phyloP scores from a whole-genome alignment of 1,140 invertebrate species.

The Plodia interpunctella region DNA sequence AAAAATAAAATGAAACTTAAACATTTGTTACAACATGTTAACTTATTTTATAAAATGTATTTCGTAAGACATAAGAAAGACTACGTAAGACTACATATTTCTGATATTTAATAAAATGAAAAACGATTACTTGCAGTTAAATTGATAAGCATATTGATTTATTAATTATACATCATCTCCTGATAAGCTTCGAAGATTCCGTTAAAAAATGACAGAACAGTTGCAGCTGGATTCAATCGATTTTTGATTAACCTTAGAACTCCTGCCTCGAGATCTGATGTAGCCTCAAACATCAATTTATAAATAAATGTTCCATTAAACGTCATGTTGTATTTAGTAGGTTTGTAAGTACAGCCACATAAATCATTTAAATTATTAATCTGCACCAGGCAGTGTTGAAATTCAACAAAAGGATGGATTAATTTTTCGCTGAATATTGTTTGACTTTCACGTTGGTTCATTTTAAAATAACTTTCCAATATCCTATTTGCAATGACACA shows the following conservation, averaged over 20 bases:
- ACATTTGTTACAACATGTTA: no score
- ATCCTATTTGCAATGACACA: conserved; percentile 18
- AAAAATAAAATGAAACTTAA: no score
- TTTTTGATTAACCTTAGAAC: not conserved
- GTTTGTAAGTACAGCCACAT: conserved; percentile 30
- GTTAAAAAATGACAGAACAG: conserved; percentile 10
- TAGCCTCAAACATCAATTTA: conserved; percentile 15
- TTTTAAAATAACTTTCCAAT: conserved; percentile 20
- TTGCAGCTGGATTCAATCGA: conserved; percentile 17
- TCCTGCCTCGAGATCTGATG: conserved; percentile 2
- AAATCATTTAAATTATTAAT: conserved; percentile 39
- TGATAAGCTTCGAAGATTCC: not conserved
- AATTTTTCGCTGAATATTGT: conserved; percentile 20
- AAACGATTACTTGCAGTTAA: no score
- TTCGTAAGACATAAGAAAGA: no score
- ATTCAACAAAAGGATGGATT: conserved; percentile 29
- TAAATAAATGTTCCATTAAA: conserved; percentile 41
- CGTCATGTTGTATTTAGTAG: conserved; percentile 25
- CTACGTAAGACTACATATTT: no score
- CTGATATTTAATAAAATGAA: no score
- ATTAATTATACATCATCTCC: not conserved
- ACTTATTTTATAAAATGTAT: no score
- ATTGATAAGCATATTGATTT: no score
- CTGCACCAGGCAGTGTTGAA: conserved; percentile 32
- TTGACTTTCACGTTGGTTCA: conserved; percentile 12